A percentile compares a stretch with the other conserved stretches of the same genome.
These are phyloP conservation scores for Tetranychus piercei DNA, from an alignment of 2,888 invertebrate genomes.

Conservation along the genomic window DNA sequence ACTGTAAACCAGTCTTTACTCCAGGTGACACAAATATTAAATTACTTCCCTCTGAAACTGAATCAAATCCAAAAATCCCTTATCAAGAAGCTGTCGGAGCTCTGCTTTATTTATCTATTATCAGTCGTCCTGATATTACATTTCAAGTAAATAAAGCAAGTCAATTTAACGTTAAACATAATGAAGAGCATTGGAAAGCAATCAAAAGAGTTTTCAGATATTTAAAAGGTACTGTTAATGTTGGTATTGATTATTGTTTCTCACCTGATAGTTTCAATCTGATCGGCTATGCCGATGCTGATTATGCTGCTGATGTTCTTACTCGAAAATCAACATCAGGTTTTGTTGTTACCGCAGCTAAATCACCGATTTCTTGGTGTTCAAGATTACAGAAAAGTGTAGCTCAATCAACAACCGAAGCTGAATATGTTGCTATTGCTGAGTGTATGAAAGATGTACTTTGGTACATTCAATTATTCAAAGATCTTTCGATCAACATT, in stretches of 20 bases:
- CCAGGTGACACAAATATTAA: neutral
- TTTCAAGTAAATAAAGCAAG: neutral
- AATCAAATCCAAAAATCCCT: neutral
- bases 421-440: no score
- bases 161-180: neutral
- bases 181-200: conserved; percentile 12
- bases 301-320: conserved; percentile 24
- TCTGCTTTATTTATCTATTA: neutral
- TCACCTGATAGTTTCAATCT: no score
- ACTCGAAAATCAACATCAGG: conserved; percentile 22
- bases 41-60: neutral
- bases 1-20: conserved; percentile 11
- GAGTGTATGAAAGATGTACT: no score
- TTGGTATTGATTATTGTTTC: neutral
- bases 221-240: conserved; percentile 10
- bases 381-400: conserved; percentile 22
- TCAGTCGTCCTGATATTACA: conserved; percentile 2
- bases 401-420: no score
- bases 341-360: neutral
- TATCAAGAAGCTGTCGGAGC: conserved; percentile 7
- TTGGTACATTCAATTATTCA: no score
- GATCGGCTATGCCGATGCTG: conserved; percentile 24
- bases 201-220: conserved; percentile 6
- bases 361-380: neutral
- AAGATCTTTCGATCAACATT: no score